Base-by-base conservation (phyloP, 2,113 vertebrate species). In the Coreoperca whiteheadi region DNA sequence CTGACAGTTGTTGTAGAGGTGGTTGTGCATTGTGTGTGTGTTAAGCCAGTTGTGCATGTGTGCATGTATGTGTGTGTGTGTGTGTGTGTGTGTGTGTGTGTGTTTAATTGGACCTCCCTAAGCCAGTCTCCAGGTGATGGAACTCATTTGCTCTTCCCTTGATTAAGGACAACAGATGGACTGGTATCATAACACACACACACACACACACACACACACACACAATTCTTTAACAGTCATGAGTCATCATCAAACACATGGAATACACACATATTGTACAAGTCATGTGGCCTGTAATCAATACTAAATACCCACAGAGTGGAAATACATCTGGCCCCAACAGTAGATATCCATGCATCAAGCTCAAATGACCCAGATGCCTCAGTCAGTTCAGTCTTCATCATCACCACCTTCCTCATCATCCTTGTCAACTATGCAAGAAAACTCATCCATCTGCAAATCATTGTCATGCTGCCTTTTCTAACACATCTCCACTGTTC, bases 121-220 rank as follows among this genome's bases (percentile, higher is more conserved):
- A 93, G 92, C 86, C 79, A 89, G 86, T 91, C 93, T 94, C 86
- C 91, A 93, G 94, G 94, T 94, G 90, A 94, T 20, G 80, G 89
- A 90, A 91, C 92, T 94, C 94, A 93, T 92, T 90, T 94, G 93
- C 84, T 93, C 92, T 87, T 77, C 81, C 84, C 75, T 81, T 93
- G 89, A 94, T 94, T 94, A 93, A 93, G 89, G 88, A 93, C 92
- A 94, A 93, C 94, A 94, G 91, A 94, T 94, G 93, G 93, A 92
- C 88, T 86, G 80, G 78, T 82, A 82, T 48, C 79, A 81, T 48
- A 67, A 70, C 66, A 77, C 88, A 83, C 67, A 39, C 69, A 25
- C 50, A 59, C 63, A 54, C 74, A 48, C 53, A 46, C 41, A 69
- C 77, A 51, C 43, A 48, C 70, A 54, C 76, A 66, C 68, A 51